phyloP scores from a whole-genome alignment of 1,140 invertebrate genomes.

The Drosophila insularis region DNA sequence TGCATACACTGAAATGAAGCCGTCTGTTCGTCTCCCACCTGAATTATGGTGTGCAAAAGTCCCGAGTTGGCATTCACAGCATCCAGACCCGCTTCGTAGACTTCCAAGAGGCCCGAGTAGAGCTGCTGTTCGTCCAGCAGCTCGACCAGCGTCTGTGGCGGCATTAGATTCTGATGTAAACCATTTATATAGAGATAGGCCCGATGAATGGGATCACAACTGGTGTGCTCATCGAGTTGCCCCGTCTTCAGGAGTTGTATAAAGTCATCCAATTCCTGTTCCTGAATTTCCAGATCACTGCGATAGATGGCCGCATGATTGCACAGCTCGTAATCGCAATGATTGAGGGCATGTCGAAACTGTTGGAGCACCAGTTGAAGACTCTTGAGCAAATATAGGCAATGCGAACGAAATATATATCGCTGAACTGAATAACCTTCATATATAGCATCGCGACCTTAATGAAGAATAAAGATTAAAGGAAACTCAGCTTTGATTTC shows the following conservation, averaged over 20 bases:
- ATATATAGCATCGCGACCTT: constrained; percentile 86
- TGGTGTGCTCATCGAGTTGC: constrained; percentile 95
- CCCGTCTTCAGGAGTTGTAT: constrained; percentile 94
- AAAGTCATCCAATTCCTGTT: constrained; percentile 93
- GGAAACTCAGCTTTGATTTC: no score
- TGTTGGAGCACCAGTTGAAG: constrained; percentile 88
- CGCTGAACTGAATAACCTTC: constrained; percentile 95
- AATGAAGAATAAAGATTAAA: no score
- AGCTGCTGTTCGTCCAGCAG: constrained; percentile 83
- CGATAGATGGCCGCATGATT: constrained; percentile 93
- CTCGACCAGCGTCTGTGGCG: constrained; percentile 82
- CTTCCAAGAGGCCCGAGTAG: constrained; percentile 80
- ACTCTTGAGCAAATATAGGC: constrained; percentile 91
- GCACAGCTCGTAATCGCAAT: constrained; percentile 91
- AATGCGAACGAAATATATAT: constrained; percentile 92
- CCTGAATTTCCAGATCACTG: constrained; percentile 94
- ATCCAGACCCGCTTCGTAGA: constrained; percentile 86
- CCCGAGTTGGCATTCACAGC: constrained; percentile 87
- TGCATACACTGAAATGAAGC: constrained; percentile 89
- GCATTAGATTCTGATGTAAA: constrained; percentile 90
- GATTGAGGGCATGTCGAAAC: constrained; percentile 89
- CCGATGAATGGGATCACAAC: constrained; percentile 92
- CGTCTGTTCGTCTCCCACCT: constrained; percentile 85
- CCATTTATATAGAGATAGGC: constrained; percentile 92
- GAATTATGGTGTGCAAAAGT: constrained; percentile 85